Conservation (phyloP, 2,113 vertebrate species). For the Psilopsiagon aymara region DNA sequence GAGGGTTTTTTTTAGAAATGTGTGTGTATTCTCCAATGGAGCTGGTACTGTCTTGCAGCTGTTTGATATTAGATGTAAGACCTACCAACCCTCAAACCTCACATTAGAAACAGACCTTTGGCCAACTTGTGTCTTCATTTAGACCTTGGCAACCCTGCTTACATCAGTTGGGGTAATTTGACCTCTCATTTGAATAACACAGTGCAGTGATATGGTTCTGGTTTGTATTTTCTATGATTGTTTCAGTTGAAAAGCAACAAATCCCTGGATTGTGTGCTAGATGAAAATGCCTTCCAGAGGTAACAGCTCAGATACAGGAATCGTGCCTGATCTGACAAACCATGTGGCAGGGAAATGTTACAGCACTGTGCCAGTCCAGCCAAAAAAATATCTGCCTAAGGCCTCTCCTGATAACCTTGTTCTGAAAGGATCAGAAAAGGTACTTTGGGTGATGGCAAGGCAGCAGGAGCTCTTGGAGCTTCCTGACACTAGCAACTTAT, state of each 20-base stretch:
- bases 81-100: slow-evolving; percentile 59
- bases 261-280: background rate
- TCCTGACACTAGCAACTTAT: background rate
- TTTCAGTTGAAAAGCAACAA: background rate
- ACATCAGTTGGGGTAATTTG: slow-evolving; percentile 56
- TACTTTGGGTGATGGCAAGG: background rate
- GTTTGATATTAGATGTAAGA: slow-evolving; percentile 63
- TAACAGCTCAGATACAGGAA: background rate
- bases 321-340: background rate
- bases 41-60: slow-evolving; percentile 56
- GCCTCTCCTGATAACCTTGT: background rate
- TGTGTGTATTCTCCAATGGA: background rate
- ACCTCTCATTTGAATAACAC: slow-evolving; percentile 40
- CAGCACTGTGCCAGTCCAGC: background rate
- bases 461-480: background rate
- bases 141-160: slow-evolving; percentile 51
- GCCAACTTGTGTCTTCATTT: slow-evolving; percentile 63
- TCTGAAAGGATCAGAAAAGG: background rate
- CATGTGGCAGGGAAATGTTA: background rate
- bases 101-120: slow-evolving; percentile 72
- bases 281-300: slow-evolving; percentile 34
- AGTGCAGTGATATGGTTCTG: slow-evolving; percentile 13
- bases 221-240: slow-evolving; percentile 24
- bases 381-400: background rate
- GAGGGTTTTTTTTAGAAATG: background rate